These are phyloP conservation scores for Ornithorhynchus anatinus DNA, from an alignment of 2,113 vertebrate genomes.

Conservation along the genomic window DNA sequence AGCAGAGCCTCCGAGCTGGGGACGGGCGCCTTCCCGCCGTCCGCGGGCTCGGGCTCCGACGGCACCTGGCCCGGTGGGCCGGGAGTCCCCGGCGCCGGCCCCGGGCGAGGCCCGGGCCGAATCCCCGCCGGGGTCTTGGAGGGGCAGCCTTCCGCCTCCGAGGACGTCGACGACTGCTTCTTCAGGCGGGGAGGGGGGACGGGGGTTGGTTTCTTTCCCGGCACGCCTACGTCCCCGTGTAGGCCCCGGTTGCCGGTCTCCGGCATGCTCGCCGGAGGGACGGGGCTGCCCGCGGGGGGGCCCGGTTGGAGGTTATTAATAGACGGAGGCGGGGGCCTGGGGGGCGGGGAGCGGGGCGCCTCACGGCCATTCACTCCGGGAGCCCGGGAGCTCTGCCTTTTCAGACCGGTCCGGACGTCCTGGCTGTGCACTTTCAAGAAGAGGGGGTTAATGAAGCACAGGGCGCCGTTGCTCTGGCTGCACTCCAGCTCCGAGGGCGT, in stretches of 20 bases:
- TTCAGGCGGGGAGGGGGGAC: conserved; percentile 78
- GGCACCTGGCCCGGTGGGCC: conserved; percentile 65
- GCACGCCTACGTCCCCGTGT: conserved; percentile 63
- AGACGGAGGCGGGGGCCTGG: conserved; percentile 79
- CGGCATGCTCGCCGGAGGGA: conserved; percentile 77
- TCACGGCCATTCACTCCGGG: conserved; percentile 66
- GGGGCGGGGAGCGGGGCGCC: conserved; percentile 74
- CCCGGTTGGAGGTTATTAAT: conserved; percentile 73
- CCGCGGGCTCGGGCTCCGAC: conserved; percentile 25
- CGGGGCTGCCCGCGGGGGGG: conserved; percentile 70
- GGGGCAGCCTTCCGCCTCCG: conserved; percentile 66
- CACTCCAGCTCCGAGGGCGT: conserved; percentile 78
- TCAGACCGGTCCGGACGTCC: conserved; percentile 67
- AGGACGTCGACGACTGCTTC: conserved; percentile 75
- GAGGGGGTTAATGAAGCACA: conserved; percentile 92
- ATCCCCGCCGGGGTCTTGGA: neutral
- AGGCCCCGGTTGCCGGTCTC: conserved; percentile 70
- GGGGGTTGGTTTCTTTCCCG: conserved; percentile 67
- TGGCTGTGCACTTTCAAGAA: conserved; percentile 88
- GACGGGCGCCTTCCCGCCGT: conserved; percentile 41
- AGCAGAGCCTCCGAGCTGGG: conserved; percentile 59
- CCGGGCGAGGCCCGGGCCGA: neutral
- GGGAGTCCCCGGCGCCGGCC: conserved; percentile 65
- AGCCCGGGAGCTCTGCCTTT: conserved; percentile 55
- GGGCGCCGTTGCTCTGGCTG: conserved; percentile 80